phyloP scores from a whole-genome alignment of 2,888 invertebrate genomes.

The Hyppa rectilinea region DNA sequence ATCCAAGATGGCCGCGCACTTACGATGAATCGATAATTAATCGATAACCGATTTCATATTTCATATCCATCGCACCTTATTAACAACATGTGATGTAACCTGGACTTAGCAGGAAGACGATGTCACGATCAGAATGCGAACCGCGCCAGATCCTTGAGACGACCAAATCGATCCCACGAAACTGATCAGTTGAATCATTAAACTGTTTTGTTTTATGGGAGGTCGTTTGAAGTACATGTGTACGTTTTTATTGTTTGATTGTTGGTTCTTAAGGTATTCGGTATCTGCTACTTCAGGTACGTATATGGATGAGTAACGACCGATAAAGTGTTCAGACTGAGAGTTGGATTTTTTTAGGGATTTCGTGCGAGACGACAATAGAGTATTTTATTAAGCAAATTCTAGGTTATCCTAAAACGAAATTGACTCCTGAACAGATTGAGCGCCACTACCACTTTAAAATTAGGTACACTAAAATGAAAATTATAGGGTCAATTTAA shows the following conservation, averaged over 20 bases:
- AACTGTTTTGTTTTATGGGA: slow-evolving; percentile 80
- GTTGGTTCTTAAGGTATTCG: slow-evolving; percentile 72
- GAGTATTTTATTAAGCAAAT: too few species aligned
- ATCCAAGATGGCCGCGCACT: slow-evolving; percentile 88
- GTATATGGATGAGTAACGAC: slow-evolving; percentile 23
- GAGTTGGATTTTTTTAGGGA: slow-evolving; percentile 28
- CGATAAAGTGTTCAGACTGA: slow-evolving; percentile 19
- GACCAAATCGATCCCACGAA: slow-evolving; percentile 77
- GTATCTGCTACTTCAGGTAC: slow-evolving; percentile 42
- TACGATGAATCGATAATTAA: slow-evolving; percentile 89
- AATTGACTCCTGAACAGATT: not conserved
- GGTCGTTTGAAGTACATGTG: slow-evolving; percentile 79
- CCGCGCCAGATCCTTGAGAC: slow-evolving; percentile 80
- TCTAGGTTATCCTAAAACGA: not conserved
- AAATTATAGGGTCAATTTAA: too few species aligned
- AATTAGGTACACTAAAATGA: too few species aligned
- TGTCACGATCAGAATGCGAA: slow-evolving; percentile 78
- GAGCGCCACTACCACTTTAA: too few species aligned
- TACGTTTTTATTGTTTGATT: slow-evolving; percentile 82
- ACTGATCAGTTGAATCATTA: slow-evolving; percentile 77
- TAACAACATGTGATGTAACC: slow-evolving; percentile 87
- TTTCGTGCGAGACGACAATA: too few species aligned
- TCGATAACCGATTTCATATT: slow-evolving; percentile 89
- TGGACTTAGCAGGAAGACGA: slow-evolving; percentile 77
- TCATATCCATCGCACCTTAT: slow-evolving; percentile 83